A percentile compares a stretch with the other conserved stretches of the same genome.
Evolutionary conservation across 2,888 invertebrate genomes (phyloP).

Genomic region (Drosophila birchii): DNA sequence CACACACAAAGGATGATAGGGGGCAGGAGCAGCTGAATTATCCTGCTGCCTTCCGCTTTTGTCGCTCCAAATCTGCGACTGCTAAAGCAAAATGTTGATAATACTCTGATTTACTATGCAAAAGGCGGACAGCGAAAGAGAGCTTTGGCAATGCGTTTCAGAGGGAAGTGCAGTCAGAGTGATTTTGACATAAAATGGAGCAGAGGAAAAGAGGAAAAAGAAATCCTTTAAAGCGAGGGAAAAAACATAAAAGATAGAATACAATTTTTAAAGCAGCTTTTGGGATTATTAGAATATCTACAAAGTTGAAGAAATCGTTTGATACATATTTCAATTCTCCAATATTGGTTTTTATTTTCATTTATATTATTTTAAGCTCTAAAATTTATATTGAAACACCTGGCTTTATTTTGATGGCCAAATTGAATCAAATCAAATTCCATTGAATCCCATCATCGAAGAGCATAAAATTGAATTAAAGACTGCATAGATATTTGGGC

Average conservation of each 20-base stretch:
- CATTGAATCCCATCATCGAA: background rate
- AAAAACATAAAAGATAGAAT: background rate
- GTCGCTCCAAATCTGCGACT: conserved; percentile 60
- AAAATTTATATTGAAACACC: conserved; percentile 1
- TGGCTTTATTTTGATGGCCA: conserved; percentile 1
- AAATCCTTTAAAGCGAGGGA: background rate
- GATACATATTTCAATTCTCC: background rate
- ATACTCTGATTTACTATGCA: conserved; percentile 68
- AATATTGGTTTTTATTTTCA: background rate
- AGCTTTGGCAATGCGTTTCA: conserved; percentile 52
- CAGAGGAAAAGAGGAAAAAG: conserved; percentile 4
- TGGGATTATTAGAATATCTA: background rate
- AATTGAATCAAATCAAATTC: conserved; percentile 11
- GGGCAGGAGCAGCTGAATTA: conserved; percentile 57
- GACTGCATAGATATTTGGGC: conserved; percentile 27
- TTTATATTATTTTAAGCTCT: background rate
- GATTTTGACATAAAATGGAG: conserved; percentile 19
- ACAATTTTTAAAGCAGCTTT: background rate
- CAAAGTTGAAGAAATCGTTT: background rate
- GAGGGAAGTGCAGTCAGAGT: conserved; percentile 17
- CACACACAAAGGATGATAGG: conserved; percentile 31
- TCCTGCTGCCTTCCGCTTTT: conserved; percentile 35
- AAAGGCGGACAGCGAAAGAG: conserved; percentile 35
- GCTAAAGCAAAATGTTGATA: conserved; percentile 68
- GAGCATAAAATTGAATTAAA: conserved; percentile 61